Evolutionary conservation across 1,140 invertebrate genomes (phyloP).

Genomic region (Neelides sp.): DNA sequence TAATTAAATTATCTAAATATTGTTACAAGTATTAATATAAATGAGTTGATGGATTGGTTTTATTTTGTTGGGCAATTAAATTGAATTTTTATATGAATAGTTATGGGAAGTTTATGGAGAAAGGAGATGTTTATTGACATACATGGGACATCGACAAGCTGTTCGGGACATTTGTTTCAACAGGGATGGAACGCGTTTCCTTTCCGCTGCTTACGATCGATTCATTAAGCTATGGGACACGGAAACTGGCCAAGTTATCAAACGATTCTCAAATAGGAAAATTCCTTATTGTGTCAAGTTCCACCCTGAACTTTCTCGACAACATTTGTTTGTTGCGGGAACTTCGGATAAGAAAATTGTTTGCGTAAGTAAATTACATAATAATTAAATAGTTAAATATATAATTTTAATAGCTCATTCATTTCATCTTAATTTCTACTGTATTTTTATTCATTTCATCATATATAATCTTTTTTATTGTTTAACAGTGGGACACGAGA

Average conservation of each 20-base stretch:
- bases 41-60: conserved; percentile 2
- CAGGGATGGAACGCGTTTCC: conserved; percentile 79
- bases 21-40: conserved; percentile 2
- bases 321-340: conserved; percentile 93
- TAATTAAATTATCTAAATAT: background rate
- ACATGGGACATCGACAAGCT: conserved; percentile 91
- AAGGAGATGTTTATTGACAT: conserved; percentile 83
- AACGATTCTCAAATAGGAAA: conserved; percentile 85
- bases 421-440: too few species aligned
- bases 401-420: conserved; percentile 12
- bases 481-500: conserved; percentile 80
- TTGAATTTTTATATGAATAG: conserved; percentile 41
- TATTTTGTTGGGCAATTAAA: conserved; percentile 1
- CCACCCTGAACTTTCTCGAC: conserved; percentile 92
- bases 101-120: conserved; percentile 98
- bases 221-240: conserved; percentile 99
- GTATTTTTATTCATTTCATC: conserved; percentile 2
- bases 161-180: conserved; percentile 95
- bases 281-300: conserved; percentile 97
- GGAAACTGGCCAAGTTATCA: conserved; percentile 83
- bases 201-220: conserved; percentile 84
- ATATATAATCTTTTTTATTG: conserved; percentile 27
- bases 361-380: conserved; percentile 56
- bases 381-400: background rate
- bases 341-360: conserved; percentile 99